Evolutionary conservation across 2,888 invertebrate species (phyloP), one percentile per base, ranked within the genome.

Genomic region (Chesias legatella): DNA sequence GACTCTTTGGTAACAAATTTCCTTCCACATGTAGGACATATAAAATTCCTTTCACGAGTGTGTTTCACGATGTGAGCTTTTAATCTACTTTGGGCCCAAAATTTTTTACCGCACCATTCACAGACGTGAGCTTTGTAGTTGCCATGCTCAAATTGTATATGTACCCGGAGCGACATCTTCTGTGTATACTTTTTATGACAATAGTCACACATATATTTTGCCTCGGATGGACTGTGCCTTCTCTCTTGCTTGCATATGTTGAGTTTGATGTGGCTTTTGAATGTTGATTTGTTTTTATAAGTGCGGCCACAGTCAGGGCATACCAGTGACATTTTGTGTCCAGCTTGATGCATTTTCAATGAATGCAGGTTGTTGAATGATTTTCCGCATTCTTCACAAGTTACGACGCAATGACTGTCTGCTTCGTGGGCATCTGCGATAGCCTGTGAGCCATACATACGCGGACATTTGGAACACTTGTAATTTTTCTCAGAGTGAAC

Each of bases 31-130:
- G 65, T 55, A 0, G 55, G 52, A 48, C 84, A 84, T 9, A 42
- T 48, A 33, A 77, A 84, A 8, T 82, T 82, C 45, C 70, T 76
- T 26, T 84, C 84, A 44, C 66, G 73, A 3, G 84, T 84, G 42
- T 84, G 84, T 53, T 80, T 84, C 0, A 84, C 77, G 9, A 76
- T 73, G 11, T 84, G 84, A 1, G 79, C 81, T 53, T 79, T 80
- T 7, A 84, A 49, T 32, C 79, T 57, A 52, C 84, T 83, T 25
- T 73, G 72, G 0, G 80, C 79, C 67, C 74, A 80, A 49, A 84
- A 84, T 21, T 76, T 83, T 35, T 84, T 84, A 1, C 74, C 67
- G 30, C 84, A 84, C 73, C 78, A 79, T 55, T 77, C 67, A 44
- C 84, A 84, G 9, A 73, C 61, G 52, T 78, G 78, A n/a, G 69